phyloP scores from a whole-genome alignment of 2,113 vertebrate genomes.

The Mesembrinibis cayennensis region DNA sequence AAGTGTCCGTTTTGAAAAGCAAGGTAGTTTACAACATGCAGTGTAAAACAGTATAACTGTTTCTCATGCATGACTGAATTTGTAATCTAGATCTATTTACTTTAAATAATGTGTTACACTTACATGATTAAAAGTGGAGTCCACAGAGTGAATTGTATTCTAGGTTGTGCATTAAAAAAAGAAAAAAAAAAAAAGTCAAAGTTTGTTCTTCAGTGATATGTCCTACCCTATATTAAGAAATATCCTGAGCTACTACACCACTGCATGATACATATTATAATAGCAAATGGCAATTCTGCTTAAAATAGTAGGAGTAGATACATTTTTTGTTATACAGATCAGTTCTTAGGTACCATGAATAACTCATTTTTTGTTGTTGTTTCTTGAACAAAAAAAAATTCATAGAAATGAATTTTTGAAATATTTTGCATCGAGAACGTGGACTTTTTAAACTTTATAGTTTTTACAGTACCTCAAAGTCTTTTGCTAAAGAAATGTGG shows the following conservation, averaged over 20 bases:
- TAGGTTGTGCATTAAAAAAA: background rate
- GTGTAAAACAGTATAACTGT: background rate
- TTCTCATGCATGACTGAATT: background rate
- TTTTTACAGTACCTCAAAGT: background rate
- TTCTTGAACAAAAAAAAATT: background rate
- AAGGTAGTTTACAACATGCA: background rate
- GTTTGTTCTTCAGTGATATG: background rate
- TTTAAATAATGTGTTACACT: background rate
- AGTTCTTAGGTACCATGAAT: background rate
- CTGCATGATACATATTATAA: accelerated
- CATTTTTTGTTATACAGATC: background rate
- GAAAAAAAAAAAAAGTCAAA: background rate
- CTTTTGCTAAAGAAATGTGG: background rate
- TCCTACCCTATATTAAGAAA: background rate
- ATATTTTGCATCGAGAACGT: background rate
- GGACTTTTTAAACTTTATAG: background rate
- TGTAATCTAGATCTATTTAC: background rate
- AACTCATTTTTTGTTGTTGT: background rate
- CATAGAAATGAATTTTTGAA: background rate
- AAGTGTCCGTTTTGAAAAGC: background rate
- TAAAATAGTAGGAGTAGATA: background rate
- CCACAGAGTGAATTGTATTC: background rate
- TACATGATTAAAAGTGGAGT: background rate
- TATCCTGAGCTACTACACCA: background rate
- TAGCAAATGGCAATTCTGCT: background rate